Conservation (phyloP, 2,888 invertebrate species). For the Hirtodrosophila confusa region DNA sequence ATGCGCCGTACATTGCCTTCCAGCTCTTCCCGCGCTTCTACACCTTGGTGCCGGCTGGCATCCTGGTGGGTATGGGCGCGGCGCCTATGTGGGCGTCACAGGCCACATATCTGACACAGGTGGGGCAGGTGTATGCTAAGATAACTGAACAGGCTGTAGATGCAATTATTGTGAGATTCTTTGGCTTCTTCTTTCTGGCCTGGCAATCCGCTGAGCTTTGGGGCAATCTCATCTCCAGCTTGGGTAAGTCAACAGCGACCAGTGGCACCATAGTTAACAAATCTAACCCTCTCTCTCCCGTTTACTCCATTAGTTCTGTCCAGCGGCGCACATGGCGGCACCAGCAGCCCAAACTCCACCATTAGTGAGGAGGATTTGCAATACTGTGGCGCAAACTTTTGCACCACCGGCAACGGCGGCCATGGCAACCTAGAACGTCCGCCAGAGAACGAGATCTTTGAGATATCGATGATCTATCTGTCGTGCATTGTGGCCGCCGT, state of each 20-base stretch:
- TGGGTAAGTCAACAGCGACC: conserved; percentile 82
- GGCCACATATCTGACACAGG: conserved; percentile 97
- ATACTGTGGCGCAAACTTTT: conserved; percentile 92
- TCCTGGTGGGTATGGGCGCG: conserved; percentile 96
- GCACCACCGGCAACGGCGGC: conserved; percentile 89
- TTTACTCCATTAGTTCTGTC: conserved; percentile 86
- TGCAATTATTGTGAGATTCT: conserved; percentile 97
- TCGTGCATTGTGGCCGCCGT: conserved; percentile 94
- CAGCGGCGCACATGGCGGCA: conserved; percentile 88
- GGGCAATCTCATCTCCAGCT: conserved; percentile 98
- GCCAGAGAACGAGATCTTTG: conserved; percentile 93
- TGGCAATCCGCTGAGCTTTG: conserved; percentile 98
- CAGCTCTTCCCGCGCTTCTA: conserved; percentile 97
- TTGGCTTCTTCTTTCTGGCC: conserved; percentile 99
- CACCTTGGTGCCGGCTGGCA: conserved; percentile 96
- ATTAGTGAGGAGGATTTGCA: conserved; percentile 85
- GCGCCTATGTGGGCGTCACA: conserved; percentile 99
- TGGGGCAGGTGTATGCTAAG: conserved; percentile 95
- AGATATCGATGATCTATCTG: conserved; percentile 94
- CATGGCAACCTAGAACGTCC: conserved; percentile 92
- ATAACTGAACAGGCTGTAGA: conserved; percentile 94
- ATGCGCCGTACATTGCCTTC: conserved; percentile 96
- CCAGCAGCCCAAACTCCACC: conserved; percentile 83
- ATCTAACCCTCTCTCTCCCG: background rate
- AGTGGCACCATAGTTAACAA: background rate